Base-by-base conservation (phyloP, 2,797 vertebrate genomes). In the Craterocephalus amniculus region DNA sequence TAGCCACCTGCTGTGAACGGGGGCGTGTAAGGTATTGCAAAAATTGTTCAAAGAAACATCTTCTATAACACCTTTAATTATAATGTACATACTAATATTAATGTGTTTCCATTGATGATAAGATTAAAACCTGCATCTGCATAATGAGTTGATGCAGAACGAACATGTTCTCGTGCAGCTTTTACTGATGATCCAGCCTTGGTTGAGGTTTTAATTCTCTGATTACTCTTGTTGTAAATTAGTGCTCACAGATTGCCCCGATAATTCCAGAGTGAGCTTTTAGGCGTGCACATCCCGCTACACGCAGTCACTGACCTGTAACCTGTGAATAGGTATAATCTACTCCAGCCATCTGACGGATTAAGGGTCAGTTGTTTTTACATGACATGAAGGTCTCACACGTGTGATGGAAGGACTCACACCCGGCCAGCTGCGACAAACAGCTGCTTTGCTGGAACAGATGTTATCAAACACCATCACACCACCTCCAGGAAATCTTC, bases 351-450 rank as follows among this genome's bases (percentile, higher is more conserved):
- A 31, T 31, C 14, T 45, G 0, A 10, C 14, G 13, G 59, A 31
- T 45, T 31, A 31, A 24, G 35, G 4, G n/a, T 20, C 35, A 31
- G 40, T 16, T 4, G 4, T 6, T n/a, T 38, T 36, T 64, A 18
- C 10, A 54, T 40, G 9, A 56, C 10, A 54, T 55, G 16, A 56
- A 20, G 2, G 22, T 64, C 20, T 54, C 48, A 62, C 36, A 20
- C 16, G 24, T 35, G 32, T 40, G 20, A 32, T 35, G 18, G n/a
- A 51, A 27, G 6, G 16, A 49, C 7, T 22, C 48, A 57, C 38
- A 31, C 12, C 7, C 7, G 14, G 24, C 49, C 51, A 57, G 68
- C 59, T 70, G 68, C 36, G 27, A 22, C 5, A n/a, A 70, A 32
- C 67, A 61, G 20, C 48, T 60, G 58, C 9, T 32, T 8, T 9